Conservation (phyloP, 2,888 invertebrate species). For the Drosophila diplacantha region DNA sequence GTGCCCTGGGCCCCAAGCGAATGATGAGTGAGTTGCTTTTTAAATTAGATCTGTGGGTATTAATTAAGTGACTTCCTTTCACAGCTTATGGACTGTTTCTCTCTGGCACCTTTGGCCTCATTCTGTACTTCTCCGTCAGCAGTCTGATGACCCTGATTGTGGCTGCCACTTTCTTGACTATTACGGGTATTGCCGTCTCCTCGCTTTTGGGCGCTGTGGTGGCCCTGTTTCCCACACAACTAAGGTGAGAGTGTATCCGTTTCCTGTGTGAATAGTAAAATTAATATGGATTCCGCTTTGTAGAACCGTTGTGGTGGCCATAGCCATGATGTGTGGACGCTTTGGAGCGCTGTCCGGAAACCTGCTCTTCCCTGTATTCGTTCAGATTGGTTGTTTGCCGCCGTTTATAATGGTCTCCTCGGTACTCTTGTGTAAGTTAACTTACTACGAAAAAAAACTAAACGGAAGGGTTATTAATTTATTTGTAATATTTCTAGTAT, state of each 20-base stretch:
- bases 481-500: constrained; percentile 46
- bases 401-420: constrained; percentile 84
- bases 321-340: constrained; percentile 85
- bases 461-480: background rate
- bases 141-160: constrained; percentile 79
- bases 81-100: constrained; percentile 77
- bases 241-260: constrained; percentile 60
- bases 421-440: constrained; percentile 80
- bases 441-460: background rate
- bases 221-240: constrained; percentile 74
- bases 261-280: background rate
- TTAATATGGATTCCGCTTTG: background rate
- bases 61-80: background rate
- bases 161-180: constrained; percentile 79
- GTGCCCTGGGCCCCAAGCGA: constrained; percentile 79
- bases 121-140: constrained; percentile 81
- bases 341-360: constrained; percentile 85
- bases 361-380: constrained; percentile 83
- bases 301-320: constrained; percentile 85
- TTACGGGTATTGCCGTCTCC: constrained; percentile 72
- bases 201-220: constrained; percentile 73
- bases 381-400: constrained; percentile 84
- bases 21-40: constrained; percentile 78
- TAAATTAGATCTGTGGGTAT: background rate
- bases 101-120: constrained; percentile 79